Base-by-base conservation (phyloP, 2,888 invertebrate species). In the Stratiomys singularior region DNA sequence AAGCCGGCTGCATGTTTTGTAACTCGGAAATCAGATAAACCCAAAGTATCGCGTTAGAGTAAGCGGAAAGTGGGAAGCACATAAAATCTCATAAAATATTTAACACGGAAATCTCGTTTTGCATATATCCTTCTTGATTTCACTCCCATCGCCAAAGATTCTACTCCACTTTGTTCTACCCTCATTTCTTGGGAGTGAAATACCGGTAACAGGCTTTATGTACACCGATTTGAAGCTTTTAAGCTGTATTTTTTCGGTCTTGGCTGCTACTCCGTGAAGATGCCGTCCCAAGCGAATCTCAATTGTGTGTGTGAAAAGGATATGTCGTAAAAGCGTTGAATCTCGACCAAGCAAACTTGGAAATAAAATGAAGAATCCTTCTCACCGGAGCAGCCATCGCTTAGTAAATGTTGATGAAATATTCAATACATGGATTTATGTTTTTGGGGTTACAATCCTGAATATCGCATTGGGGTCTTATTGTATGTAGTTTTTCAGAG, bases 61-160 rank as follows among this genome's bases (percentile, higher is more conserved):
- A 76, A 52, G 64, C 64, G 52, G 77, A 64, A 71, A 72, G 56
- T 56, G 74, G 23, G 58, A 60, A 37, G 58, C 25, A 58, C 60
- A 37, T 74, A 74, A 79, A 79, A 79, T 79, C 77, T 79, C 79
- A 77, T 79, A 77, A 79, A 79, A 79, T 74, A 79, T 79, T 79
- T 76, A 79, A 77, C 76, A 77, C 76, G 71, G 67, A 79, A 79
- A 79, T 79, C 79, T 79, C 79, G 79, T 77, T 79, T 79, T 79
- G 79, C 79, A 79, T 79, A 77, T 79, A 79, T 77, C 74, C 79
- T 79, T 74, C 79, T 77, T 79, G 79, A 79, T 79, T 79, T 79
- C 74, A 74, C 60, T 23, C 60, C 74, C 74, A 37, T 28, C 44
- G 60, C 28, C 37, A 58, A 21, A 56, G 30, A 52, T 27, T 47